Evolutionary conservation across 2,888 invertebrate genomes (phyloP).

Genomic region (Agriopis marginaria): DNA sequence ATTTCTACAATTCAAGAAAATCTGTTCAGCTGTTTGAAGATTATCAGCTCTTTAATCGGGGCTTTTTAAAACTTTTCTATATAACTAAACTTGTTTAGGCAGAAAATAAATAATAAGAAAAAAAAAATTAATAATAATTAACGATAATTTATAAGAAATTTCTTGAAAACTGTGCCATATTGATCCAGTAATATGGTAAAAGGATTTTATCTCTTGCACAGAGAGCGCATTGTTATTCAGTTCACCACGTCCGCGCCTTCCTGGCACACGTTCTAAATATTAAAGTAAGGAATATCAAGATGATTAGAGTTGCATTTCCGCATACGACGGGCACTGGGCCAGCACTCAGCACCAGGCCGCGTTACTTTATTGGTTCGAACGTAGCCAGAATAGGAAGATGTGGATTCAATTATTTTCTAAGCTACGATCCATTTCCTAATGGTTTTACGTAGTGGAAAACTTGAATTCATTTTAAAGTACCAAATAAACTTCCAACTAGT

Average conservation of each 20-base stretch:
- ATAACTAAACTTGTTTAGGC: too few species aligned
- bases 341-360: slow-evolving; percentile 30
- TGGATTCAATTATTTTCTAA: slow-evolving; percentile 29
- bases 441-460: not conserved
- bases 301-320: slow-evolving; percentile 37
- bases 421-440: slow-evolving; percentile 1
- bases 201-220: slow-evolving; percentile 6
- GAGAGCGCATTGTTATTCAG: slow-evolving; percentile 33
- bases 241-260: slow-evolving; percentile 23
- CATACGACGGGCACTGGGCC: slow-evolving; percentile 42
- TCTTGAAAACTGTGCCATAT: not conserved
- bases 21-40: too few species aligned
- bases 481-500: too few species aligned
- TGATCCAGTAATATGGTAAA: slow-evolving; percentile 1
- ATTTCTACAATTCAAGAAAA: too few species aligned
- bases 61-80: too few species aligned
- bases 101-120: too few species aligned
- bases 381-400: slow-evolving; percentile 27
- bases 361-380: slow-evolving; percentile 38
- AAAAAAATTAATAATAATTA: too few species aligned
- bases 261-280: slow-evolving; percentile 29
- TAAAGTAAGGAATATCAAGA: slow-evolving; percentile 40
- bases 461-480: not conserved
- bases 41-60: too few species aligned
- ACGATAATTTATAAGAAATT: too few species aligned